Base-by-base conservation (phyloP, 2,888 invertebrate species). In the Cataglyphis rosenhaueri region DNA sequence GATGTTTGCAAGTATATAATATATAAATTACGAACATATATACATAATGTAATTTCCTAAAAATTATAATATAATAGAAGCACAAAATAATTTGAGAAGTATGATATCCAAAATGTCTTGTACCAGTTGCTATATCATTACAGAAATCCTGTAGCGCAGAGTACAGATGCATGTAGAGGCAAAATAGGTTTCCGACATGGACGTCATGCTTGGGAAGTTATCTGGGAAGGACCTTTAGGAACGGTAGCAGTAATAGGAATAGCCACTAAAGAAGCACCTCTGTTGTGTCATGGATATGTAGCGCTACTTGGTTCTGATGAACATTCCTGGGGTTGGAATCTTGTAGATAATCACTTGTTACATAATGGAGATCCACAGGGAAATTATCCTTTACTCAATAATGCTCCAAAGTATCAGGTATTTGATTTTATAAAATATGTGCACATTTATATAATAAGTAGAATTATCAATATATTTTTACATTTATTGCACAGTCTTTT, bases 271-370 rank as follows among this genome's bases (percentile, higher is more conserved):
- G 98, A 99, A 93, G 98, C 99, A 12, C 96, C 98, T 57, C 95
- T 99, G 86, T 98, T 99, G 94, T 98, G 98, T 94, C 98, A 97
- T 92, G 99, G 99, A 79, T 99, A 99, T 95, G 97, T 99, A 73
- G 98, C 99, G 10, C 95, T 99, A 83, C 95, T 99, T 86, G 99
- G 99, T 44, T 97, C 98, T 6, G 99, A 99, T 95, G 98, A 98
- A 94, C 98, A 99, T 94, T 99, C 99, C 92, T 99, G 99, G 99
- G 99, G 99, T 18, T 99, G 99, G 99, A 99, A 99, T 96, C 96
- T 99, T 91, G 99, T 99, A 73, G 99, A 99, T 95, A 99, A 99
- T 95, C 97, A 98, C 95, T 96, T 99, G 90, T 95, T 99, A 91
- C 99, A 99, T 94, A 99, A 99, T 96, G 99, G 99, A 78, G 98